Percentiles rank a stretch among this genome's conserved stretches.
Conservation (phyloP, 2,888 invertebrate species). For the Coelinius sp. region DNA sequence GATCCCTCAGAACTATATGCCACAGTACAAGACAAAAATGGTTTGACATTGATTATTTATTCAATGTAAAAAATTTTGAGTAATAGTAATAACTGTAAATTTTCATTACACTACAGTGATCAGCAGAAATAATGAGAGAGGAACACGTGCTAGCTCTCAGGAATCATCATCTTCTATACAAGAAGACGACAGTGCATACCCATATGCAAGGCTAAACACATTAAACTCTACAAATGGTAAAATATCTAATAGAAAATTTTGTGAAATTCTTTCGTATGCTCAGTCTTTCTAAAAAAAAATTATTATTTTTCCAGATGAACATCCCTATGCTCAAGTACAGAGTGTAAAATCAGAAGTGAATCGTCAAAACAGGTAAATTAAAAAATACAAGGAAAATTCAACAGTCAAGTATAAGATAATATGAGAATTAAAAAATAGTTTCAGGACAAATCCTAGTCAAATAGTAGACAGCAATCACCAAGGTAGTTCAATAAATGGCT, state of each 20-base stretch:
- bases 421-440: too few species aligned
- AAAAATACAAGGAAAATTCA: too few species aligned
- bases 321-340: slow-evolving; percentile 83
- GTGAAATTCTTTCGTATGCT: too few species aligned
- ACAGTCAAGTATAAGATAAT: too few species aligned
- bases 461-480: slow-evolving; percentile 39
- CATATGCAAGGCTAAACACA: slow-evolving; percentile 78
- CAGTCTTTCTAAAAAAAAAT: background rate
- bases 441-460: slow-evolving; percentile 58
- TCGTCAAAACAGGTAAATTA: slow-evolving; percentile 59
- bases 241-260: too few species aligned
- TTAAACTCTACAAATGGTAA: slow-evolving; percentile 79
- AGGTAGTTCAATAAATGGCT: slow-evolving; percentile 51
- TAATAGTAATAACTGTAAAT: slow-evolving; percentile 3
- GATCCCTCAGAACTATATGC: slow-evolving; percentile 91
- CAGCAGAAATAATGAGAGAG: slow-evolving; percentile 57
- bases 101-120: slow-evolving; percentile 42
- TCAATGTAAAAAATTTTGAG: slow-evolving; percentile 7
- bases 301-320: slow-evolving; percentile 70
- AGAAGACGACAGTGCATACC: slow-evolving; percentile 74
- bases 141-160: slow-evolving; percentile 74
- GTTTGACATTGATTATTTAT: slow-evolving; percentile 14
- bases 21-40: slow-evolving; percentile 78
- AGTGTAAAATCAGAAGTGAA: slow-evolving; percentile 65
- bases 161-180: slow-evolving; percentile 76